Percentiles rank a stretch among this genome's conserved stretches.
phyloP scores from a whole-genome alignment of 2,888 invertebrate genomes.

The Alloscopus bannaensis region DNA sequence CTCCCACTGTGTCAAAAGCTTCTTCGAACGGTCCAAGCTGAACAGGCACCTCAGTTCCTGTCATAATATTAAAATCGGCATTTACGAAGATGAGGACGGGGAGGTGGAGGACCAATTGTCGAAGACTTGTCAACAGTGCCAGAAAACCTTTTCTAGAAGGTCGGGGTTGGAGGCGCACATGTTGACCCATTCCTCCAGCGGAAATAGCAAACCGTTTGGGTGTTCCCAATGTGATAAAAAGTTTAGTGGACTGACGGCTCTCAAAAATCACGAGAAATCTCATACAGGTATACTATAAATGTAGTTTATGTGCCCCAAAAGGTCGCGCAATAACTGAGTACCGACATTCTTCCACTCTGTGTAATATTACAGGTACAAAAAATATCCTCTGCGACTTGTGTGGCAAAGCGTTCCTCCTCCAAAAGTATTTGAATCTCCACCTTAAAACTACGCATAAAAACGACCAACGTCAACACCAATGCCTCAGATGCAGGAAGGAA shows the following conservation, averaged over 20 bases:
- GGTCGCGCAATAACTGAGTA: too few species aligned
- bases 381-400: constrained; percentile 11
- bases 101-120: too few species aligned
- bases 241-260: constrained; percentile 25
- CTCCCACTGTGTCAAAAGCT: constrained; percentile 34
- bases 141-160: constrained; percentile 13
- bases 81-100: not conserved
- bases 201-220: not conserved
- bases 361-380: not conserved
- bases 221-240: constrained; percentile 19
- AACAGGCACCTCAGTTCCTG: constrained; percentile 37
- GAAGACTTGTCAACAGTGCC: constrained; percentile 8
- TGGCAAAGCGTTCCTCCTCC: constrained; percentile 23
- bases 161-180: constrained; percentile 11
- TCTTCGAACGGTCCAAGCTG: constrained; percentile 38
- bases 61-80: constrained; percentile 19
- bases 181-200: constrained; percentile 1
- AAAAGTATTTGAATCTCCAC: constrained; percentile 30
- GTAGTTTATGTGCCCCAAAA: too few species aligned
- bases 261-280: constrained; percentile 26
- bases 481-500: constrained; percentile 15
- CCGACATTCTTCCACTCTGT: too few species aligned
- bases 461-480: constrained; percentile 3
- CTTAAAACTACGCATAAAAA: constrained; percentile 34
- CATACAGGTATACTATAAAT: constrained; percentile 20